Percentiles rank a stretch among this genome's conserved stretches.
Evolutionary conservation across 1,140 invertebrate genomes (phyloP).

Genomic region (Nymphalis io): DNA sequence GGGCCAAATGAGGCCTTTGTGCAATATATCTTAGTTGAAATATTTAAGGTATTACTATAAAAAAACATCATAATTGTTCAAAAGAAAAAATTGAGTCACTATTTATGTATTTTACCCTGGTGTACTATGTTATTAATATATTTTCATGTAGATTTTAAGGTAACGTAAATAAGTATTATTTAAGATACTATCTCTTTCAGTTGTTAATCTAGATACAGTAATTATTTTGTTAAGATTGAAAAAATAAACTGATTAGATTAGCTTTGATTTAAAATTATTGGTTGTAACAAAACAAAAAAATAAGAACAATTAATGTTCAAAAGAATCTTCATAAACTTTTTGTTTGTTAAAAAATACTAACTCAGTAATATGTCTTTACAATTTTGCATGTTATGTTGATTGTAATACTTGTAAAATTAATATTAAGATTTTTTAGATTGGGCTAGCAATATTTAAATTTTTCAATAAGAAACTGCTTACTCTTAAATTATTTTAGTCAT

Average conservation of each 20-base stretch:
- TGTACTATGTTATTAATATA: background rate
- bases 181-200: constrained; percentile 12
- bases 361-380: background rate
- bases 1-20: constrained; percentile 38
- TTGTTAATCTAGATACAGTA: constrained; percentile 18
- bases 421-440: background rate
- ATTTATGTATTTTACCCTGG: background rate
- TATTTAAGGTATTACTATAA: constrained; percentile 6
- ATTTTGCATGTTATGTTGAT: constrained; percentile 3
- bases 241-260: constrained; percentile 21
- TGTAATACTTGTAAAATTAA: background rate
- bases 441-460: background rate
- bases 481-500: constrained; percentile 62
- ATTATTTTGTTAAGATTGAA: constrained; percentile 4
- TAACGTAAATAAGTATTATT: background rate
- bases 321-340: background rate
- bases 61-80: background rate
- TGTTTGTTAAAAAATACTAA: background rate
- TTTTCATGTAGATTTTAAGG: constrained; percentile 2
- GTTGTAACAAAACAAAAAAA: background rate
- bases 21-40: constrained; percentile 41
- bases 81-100: background rate
- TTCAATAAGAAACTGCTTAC: constrained; percentile 58
- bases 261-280: background rate
- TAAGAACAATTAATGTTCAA: too few relatives aligned